phyloP scores from a whole-genome alignment of 1,140 invertebrate species.

The Anoplophora glabripennis region DNA sequence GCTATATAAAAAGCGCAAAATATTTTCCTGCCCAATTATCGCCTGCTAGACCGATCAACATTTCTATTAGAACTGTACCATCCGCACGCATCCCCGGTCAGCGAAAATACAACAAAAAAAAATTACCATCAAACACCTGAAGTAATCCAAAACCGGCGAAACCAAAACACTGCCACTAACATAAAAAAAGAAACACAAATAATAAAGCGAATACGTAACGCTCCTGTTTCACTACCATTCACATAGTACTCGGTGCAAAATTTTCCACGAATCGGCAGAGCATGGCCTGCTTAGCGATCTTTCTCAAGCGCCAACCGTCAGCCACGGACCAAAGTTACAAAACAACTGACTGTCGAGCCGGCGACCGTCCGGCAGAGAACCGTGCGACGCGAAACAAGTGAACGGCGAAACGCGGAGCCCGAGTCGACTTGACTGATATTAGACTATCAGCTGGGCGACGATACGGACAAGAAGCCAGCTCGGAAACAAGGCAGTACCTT shows the following conservation, averaged over 20 bases:
- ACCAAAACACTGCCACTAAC: background rate
- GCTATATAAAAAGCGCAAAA: no score
- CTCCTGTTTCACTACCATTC: constrained; percentile 5
- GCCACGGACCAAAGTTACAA: constrained; percentile 13
- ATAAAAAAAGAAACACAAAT: constrained; percentile 15
- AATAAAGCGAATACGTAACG: background rate
- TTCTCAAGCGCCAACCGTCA: constrained; percentile 10
- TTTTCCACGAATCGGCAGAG: constrained; percentile 21
- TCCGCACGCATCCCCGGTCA: constrained; percentile 11
- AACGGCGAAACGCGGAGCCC: no score
- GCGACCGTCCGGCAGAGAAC: background rate
- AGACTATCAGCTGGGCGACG: no score
- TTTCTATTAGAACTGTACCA: background rate
- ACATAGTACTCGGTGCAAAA: constrained; percentile 18
- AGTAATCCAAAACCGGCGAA: constrained; percentile 8
- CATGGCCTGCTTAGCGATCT: constrained; percentile 23
- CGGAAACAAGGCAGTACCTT: no score
- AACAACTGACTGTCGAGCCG: constrained; percentile 21
- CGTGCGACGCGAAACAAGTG: background rate
- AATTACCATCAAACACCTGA: constrained; percentile 18
- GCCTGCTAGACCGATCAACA: background rate
- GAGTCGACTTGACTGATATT: no score
- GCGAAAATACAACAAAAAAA: background rate
- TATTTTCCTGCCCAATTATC: no score
- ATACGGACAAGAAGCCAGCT: no score